phyloP scores from a whole-genome alignment of 2,113 vertebrate species.

The Pygoscelis antarcticus region DNA sequence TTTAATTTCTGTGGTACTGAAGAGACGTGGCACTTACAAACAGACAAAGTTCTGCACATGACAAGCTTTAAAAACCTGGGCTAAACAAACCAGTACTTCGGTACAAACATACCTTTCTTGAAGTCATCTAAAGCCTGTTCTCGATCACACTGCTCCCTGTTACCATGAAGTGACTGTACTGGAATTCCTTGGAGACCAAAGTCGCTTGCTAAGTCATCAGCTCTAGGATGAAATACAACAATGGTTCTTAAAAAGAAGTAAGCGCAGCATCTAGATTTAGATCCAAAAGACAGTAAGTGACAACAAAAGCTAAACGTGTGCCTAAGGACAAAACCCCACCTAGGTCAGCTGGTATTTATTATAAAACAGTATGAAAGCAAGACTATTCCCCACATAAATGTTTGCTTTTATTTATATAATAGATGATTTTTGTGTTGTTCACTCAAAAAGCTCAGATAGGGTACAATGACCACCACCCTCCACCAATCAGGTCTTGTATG shows the following conservation, averaged over 20 bases:
- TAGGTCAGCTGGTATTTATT: neutral
- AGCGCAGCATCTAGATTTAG: neutral
- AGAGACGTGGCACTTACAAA: neutral
- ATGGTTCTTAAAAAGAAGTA: neutral
- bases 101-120: conserved; percentile 77
- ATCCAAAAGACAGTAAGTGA: neutral
- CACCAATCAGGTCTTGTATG: neutral
- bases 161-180: conserved; percentile 92
- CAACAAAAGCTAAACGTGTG: neutral
- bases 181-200: conserved; percentile 85
- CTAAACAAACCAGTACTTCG: neutral
- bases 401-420: neutral
- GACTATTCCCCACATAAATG: neutral
- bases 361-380: neutral
- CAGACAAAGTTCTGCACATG: neutral
- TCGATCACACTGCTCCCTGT: conserved; percentile 90
- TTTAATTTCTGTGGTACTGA: neutral
- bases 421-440: neutral
- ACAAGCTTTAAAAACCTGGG: neutral
- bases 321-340: neutral
- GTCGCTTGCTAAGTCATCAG: conserved; percentile 92
- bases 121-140: conserved; percentile 94
- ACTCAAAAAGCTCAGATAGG: neutral
- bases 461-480: neutral
- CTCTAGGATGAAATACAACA: conserved; percentile 73